Evolutionary conservation across 1,140 invertebrate genomes (phyloP), one percentile per base, ranked within the genome.

Genomic region (Sitobion miscanthi): DNA sequence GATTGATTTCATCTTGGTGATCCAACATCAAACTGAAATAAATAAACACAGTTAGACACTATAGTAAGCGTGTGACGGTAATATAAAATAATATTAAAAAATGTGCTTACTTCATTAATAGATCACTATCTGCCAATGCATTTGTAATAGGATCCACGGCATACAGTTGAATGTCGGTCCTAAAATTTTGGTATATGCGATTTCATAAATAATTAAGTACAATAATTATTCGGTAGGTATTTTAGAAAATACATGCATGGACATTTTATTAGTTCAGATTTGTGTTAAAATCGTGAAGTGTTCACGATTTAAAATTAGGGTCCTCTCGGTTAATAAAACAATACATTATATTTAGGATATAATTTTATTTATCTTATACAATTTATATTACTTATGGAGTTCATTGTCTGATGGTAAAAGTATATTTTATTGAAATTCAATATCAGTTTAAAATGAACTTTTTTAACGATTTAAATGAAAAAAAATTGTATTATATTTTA

Each of bases 161-260:
- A 94, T 98, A 98, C 62, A 98, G 96, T 94, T 97, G 98, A 95
- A 98, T 96, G 94, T 98, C 97, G 49, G 97, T 98, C 47, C 97
- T 98, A 95, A 94, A 96, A 96, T 77, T 4, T 42, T n/a, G 3
- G 0, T 14, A 14, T 11, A 4, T 69, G 14, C 0, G 2, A 69
- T n/a, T 77, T n/a, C 5, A 14, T 77, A n/a, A 77, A 77, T n/a
- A n/a, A n/a, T 77, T 69, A 69, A 17, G 62, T n/a, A n/a, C 62
- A 69, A 69, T 14, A 69, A 69, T 69, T 17, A 77, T 77, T n/a
- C 4, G 2, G 6, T 77, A 17, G 4, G 2, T 30, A 62, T 30
- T 62, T 62, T 30, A 11, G 23, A 62, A 25, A 8, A 11, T 62
- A 62, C 8, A 9, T 11, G 0, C 25, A 30, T 62, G 30, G 7